These are phyloP conservation scores for Ernsta delagoae DNA, from an alignment of 2,888 invertebrate genomes.

Conservation along the genomic window DNA sequence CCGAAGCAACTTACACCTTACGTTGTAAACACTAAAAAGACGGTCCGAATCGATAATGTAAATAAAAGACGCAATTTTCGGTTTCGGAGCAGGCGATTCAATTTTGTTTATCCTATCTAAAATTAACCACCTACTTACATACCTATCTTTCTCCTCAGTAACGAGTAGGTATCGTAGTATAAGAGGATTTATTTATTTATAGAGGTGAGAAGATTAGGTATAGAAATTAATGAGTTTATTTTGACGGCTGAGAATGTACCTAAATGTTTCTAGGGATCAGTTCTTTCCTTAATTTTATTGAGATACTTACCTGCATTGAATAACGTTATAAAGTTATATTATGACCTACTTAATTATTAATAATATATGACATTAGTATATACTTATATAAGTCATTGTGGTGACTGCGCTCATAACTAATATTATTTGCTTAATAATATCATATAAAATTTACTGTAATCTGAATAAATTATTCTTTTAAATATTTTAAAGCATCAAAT, in stretches of 20 bases:
- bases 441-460: too few species aligned
- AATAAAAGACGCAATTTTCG: conserved; percentile 21
- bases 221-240: conserved; percentile 10
- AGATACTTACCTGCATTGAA: too few species aligned
- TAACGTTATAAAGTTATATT: too few species aligned
- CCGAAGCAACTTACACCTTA: conserved; percentile 12
- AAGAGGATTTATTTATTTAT: conserved; percentile 8
- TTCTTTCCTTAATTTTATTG: too few species aligned
- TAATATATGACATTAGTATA: too few species aligned
- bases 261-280: too few species aligned
- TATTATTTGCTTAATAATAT: too few species aligned
- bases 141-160: conserved; percentile 15
- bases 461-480: too few species aligned
- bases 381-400: too few species aligned
- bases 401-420: too few species aligned
- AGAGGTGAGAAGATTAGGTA: conserved; percentile 20
- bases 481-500: too few species aligned
- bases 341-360: too few species aligned
- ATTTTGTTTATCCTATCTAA: conserved; percentile 36
- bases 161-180: background rate
- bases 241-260: conserved; percentile 4
- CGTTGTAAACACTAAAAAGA: background rate
- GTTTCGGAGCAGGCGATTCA: conserved; percentile 10
- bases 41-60: conserved; percentile 8
- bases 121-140: conserved; percentile 31